These are phyloP conservation scores for Montipora sp. DNA, from an alignment of 64 coral and sea anemone species.

Conservation along the genomic window DNA sequence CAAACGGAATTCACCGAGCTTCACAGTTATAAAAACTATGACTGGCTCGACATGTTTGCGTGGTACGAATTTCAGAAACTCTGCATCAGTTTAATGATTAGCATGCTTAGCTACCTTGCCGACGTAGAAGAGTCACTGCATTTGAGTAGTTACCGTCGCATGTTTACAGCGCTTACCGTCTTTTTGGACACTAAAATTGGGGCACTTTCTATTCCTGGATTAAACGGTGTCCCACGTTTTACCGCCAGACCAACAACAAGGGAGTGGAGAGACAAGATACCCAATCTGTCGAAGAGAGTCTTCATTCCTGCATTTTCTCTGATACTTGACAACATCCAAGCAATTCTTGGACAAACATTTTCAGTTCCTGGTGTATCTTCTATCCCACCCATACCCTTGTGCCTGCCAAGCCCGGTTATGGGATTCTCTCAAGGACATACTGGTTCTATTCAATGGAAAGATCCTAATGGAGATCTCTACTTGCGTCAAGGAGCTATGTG, in stretches of 20 bases:
- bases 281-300: neutral
- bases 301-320: conserved; percentile 6
- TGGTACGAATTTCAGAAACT: conserved; percentile 4
- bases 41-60: conserved; percentile 29
- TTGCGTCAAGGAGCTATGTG: conserved; percentile 55
- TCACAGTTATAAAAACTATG: neutral
- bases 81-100: neutral
- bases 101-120: neutral
- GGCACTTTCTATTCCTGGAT: neutral
- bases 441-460: neutral
- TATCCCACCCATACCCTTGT: conserved; percentile 29
- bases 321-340: neutral
- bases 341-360: conserved; percentile 15
- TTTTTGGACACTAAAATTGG: neutral
- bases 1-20: neutral
- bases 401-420: conserved; percentile 47
- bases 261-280: neutral
- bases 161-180: neutral
- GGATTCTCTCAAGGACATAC: conserved; percentile 11
- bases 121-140: neutral
- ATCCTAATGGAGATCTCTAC: conserved; percentile 12
- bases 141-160: neutral
- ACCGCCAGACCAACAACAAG: neutral
- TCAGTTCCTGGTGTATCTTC: conserved; percentile 9
- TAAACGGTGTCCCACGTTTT: neutral